These are phyloP conservation scores for Reticulitermes lucifugus DNA, from an alignment of 2,888 invertebrate species.

Conservation along the genomic window DNA sequence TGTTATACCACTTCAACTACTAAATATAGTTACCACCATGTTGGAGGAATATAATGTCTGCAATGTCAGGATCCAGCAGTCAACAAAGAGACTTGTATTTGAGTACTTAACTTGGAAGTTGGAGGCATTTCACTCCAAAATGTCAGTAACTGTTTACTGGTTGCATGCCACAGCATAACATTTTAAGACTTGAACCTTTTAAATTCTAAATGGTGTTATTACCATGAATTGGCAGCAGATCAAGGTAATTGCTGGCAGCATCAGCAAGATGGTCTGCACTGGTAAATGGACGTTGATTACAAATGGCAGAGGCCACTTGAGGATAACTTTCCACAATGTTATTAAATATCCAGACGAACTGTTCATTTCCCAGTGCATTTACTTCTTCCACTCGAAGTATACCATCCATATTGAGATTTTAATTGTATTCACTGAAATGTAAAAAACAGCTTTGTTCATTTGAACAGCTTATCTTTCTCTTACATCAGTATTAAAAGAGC, in stretches of 20 bases:
- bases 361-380: background rate
- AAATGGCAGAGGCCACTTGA: conserved; percentile 67
- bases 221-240: conserved; percentile 61
- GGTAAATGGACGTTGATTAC: conserved; percentile 67
- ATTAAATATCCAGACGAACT: background rate
- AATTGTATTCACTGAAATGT: background rate
- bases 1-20: too few species aligned
- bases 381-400: background rate
- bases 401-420: background rate
- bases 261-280: conserved; percentile 57
- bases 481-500: too few species aligned
- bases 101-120: too few species aligned
- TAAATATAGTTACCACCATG: too few species aligned
- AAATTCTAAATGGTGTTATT: conserved; percentile 60
- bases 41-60: too few species aligned
- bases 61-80: too few species aligned
- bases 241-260: conserved; percentile 69
- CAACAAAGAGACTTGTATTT: too few species aligned
- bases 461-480: too few species aligned
- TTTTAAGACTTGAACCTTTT: too few species aligned
- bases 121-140: too few species aligned
- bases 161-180: too few species aligned
- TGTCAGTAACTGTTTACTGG: too few species aligned
- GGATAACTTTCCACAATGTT: conserved; percentile 74
- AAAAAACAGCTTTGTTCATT: background rate